Evolutionary conservation across 2,888 invertebrate genomes (phyloP).

Genomic region (Paralinhomoeus sp.): DNA sequence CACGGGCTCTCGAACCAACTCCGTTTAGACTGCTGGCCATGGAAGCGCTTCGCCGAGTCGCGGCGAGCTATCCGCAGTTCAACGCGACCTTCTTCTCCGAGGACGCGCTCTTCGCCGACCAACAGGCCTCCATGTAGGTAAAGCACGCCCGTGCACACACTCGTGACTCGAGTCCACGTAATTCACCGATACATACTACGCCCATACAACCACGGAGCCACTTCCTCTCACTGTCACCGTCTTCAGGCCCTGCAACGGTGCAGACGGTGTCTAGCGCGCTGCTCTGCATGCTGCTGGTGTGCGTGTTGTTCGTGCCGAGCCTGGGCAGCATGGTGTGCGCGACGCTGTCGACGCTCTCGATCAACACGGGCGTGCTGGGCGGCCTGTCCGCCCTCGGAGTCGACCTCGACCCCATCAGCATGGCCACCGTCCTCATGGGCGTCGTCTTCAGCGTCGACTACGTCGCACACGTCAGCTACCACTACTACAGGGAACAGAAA

Average conservation of each 20-base stretch:
- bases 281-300: too few species aligned
- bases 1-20: too few species aligned
- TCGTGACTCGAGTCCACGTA: too few species aligned
- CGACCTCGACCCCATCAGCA: too few species aligned
- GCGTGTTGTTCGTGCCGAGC: slow-evolving; percentile 21
- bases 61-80: slow-evolving; percentile 15
- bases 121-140: slow-evolving; percentile 7
- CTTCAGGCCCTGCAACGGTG: slow-evolving; percentile 16
- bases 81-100: slow-evolving; percentile 24
- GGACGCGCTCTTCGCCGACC: slow-evolving; percentile 21
- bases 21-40: too few species aligned
- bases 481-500: slow-evolving; percentile 12
- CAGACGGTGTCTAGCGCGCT: slow-evolving; percentile 21
- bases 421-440: slow-evolving; percentile 13
- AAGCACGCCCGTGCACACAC: too few species aligned
- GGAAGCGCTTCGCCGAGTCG: slow-evolving; percentile 18
- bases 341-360: too few species aligned
- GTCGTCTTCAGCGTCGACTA: slow-evolving; percentile 16
- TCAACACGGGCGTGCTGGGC: too few species aligned
- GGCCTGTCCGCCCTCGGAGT: too few species aligned
- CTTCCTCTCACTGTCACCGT: background rate
- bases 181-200: too few species aligned
- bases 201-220: too few species aligned
- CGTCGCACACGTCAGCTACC: slow-evolving; percentile 15
- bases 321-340: too few species aligned